A percentile compares a stretch with the other conserved stretches of the same genome.
These are phyloP conservation scores for Episyrphus balteatus DNA, from an alignment of 1,140 invertebrate genomes.

Conservation along the genomic window DNA sequence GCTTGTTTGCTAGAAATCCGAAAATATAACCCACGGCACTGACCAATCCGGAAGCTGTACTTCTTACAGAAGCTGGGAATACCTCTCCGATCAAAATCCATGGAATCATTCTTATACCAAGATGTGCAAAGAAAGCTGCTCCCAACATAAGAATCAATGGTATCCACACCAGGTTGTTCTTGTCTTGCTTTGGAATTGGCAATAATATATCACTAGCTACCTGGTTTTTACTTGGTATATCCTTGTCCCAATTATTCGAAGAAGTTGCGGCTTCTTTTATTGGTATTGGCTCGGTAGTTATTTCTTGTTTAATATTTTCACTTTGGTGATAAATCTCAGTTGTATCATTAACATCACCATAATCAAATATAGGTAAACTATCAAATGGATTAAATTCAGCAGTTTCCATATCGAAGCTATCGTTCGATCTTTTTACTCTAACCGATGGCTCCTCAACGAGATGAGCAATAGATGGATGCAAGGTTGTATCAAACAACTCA, in stretches of 20 bases:
- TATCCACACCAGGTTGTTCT: constrained; percentile 49
- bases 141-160: constrained; percentile 53
- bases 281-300: background rate
- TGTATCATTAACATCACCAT: background rate
- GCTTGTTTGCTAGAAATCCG: constrained; percentile 58
- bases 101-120: constrained; percentile 56
- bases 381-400: no score
- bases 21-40: constrained; percentile 62
- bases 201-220: constrained; percentile 19
- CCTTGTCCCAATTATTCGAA: background rate
- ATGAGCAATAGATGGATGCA: no score
- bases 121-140: constrained; percentile 55
- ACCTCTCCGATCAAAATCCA: constrained; percentile 70
- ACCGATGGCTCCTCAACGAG: no score
- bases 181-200: constrained; percentile 26
- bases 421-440: no score
- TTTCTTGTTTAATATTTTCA: background rate
- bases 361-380: background rate
- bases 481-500: no score
- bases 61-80: constrained; percentile 51
- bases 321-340: background rate
- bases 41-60: constrained; percentile 53
- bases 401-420: no score
- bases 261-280: background rate
- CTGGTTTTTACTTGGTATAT: background rate